phyloP scores from a whole-genome alignment of 2,113 vertebrate genomes.

The Hassar affinis region DNA sequence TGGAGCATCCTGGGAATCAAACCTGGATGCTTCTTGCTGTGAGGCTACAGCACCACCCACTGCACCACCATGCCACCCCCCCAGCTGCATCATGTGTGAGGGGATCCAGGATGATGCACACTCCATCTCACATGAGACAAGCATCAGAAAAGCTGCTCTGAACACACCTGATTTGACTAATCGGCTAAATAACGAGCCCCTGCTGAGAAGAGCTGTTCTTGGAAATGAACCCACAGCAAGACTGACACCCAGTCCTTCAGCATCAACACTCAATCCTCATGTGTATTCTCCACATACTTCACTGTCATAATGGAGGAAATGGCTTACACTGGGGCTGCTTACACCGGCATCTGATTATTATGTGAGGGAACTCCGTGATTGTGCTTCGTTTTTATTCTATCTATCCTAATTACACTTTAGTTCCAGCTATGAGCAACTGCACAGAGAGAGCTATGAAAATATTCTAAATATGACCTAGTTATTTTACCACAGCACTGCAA shows the following conservation, averaged over 20 bases:
- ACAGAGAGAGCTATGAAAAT: not conserved
- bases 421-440: not conserved
- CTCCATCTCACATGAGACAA: not conserved
- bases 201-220: not conserved
- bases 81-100: no score
- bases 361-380: not conserved
- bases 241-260: not conserved
- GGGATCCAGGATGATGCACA: not conserved
- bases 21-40: no score
- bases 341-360: not conserved
- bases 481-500: not conserved
- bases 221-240: not conserved
- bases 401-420: conserved; percentile 5
- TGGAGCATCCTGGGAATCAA: no score
- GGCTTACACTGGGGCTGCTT: not conserved
- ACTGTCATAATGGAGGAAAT: not conserved
- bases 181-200: not conserved
- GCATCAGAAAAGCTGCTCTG: not conserved
- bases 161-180: conserved; percentile 9
- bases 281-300: not conserved
- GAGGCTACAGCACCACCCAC: no score
- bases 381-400: not conserved
- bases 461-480: conserved; percentile 13
- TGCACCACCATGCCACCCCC: no score
- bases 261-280: not conserved